These are phyloP conservation scores for Rhinichthys klamathensis DNA, from an alignment of 2,113 vertebrate species.

Conservation along the genomic window DNA sequence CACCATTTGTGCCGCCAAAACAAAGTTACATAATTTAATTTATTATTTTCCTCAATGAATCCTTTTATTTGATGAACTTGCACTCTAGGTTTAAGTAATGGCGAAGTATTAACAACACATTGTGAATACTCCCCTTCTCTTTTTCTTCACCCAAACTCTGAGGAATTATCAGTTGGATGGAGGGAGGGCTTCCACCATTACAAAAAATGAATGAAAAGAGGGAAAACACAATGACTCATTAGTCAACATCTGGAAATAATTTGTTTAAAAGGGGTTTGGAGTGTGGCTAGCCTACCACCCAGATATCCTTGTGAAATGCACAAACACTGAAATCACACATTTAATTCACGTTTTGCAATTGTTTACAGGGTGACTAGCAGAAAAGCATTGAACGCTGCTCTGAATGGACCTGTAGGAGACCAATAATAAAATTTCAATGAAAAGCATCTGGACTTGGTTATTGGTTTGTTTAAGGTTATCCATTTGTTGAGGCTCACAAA, in stretches of 20 bases:
- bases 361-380: neutral
- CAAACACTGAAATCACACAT: neutral
- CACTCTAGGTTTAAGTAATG: neutral
- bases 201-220: slow-evolving; percentile 59
- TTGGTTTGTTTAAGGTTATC: slow-evolving; percentile 7
- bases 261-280: slow-evolving; percentile 65
- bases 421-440: neutral
- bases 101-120: neutral
- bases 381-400: slow-evolving; percentile 1
- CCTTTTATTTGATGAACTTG: neutral
- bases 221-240: slow-evolving; percentile 62
- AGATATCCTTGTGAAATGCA: neutral
- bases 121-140: neutral
- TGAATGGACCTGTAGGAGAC: neutral
- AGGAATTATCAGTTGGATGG: slow-evolving; percentile 10
- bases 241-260: slow-evolving; percentile 75
- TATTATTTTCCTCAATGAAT: slow-evolving; percentile 1
- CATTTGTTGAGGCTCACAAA: slow-evolving; percentile 1
- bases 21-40: neutral
- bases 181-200: slow-evolving; percentile 42
- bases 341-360: neutral
- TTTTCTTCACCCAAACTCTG: neutral
- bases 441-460: slow-evolving; percentile 19
- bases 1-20: neutral
- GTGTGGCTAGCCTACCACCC: slow-evolving; percentile 30